Evolutionary conservation across 2,797 vertebrate species (phyloP).

Genomic region (Rhinogobio ventralis): DNA sequence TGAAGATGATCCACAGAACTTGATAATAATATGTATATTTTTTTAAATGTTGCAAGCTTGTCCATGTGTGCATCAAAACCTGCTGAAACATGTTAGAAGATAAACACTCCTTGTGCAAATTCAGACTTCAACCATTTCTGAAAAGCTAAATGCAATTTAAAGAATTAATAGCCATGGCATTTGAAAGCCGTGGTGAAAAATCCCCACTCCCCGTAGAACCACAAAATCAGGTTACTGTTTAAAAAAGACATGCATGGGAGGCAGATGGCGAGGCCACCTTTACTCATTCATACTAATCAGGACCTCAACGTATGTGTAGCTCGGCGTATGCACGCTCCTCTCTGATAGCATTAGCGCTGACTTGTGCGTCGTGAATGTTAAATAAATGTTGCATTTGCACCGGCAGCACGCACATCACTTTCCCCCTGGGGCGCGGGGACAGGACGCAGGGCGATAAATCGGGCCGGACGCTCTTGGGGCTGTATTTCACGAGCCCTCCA

Average conservation of each 20-base stretch:
- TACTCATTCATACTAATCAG: constrained; percentile 46
- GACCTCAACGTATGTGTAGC: constrained; percentile 23
- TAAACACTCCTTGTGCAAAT: neutral
- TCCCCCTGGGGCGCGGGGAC: constrained; percentile 27
- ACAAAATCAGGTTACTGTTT: constrained; percentile 45
- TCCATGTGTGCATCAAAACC: neutral
- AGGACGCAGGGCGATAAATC: constrained; percentile 47
- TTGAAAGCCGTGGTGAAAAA: constrained; percentile 39
- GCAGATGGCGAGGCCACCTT: constrained; percentile 51
- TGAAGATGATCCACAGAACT: neutral
- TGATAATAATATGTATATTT: no score
- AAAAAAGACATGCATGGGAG: constrained; percentile 30
- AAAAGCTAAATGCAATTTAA: constrained; percentile 27
- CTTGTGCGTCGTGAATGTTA: constrained; percentile 47
- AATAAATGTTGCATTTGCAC: constrained; percentile 72
- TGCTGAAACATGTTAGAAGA: constrained; percentile 4
- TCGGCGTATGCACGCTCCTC: constrained; percentile 14
- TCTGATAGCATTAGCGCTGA: constrained; percentile 52
- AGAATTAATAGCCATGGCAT: constrained; percentile 45
- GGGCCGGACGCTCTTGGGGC: constrained; percentile 31
- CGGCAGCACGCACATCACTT: constrained; percentile 59
- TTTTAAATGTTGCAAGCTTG: neutral
- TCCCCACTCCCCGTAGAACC: neutral
- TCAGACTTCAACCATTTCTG: constrained; percentile 1
- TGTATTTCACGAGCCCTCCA: constrained; percentile 76